These are phyloP conservation scores for Poeciliopsis occidentalis DNA, from an alignment of 2,113 vertebrate species.

Conservation along the genomic window DNA sequence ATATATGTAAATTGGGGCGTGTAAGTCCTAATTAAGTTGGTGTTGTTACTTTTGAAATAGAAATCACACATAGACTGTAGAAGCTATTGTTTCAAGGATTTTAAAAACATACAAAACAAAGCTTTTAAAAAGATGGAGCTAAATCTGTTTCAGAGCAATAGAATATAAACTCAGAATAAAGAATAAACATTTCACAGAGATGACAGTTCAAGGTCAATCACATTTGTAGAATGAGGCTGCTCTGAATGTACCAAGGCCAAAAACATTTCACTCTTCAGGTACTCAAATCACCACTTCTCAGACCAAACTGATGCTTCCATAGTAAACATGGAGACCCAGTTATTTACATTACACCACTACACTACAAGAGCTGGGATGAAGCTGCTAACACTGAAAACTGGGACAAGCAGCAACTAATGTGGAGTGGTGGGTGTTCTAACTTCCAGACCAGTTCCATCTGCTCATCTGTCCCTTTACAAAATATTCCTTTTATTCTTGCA, in stretches of 20 bases:
- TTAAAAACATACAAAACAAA: no score
- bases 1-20: no score
- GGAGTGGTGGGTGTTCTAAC: conserved; percentile 33
- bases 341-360: conserved; percentile 44
- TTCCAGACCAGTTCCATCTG: conserved; percentile 40
- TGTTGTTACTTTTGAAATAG: no score
- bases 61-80: no score
- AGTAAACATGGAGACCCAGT: conserved; percentile 25
- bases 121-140: no score
- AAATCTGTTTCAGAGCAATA: not conserved
- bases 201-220: conserved; percentile 14
- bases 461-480: conserved; percentile 49
- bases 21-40: no score
- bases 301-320: conserved; percentile 13
- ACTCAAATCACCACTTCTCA: conserved; percentile 4
- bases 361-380: conserved; percentile 11
- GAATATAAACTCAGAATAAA: not conserved
- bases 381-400: no score
- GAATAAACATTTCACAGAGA: not conserved
- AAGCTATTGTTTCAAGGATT: no score
- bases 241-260: not conserved
- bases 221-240: not conserved
- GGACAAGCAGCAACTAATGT: conserved; percentile 15
- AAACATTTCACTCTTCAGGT: conserved; percentile 6
- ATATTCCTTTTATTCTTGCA: conserved; percentile 48